Evolutionary conservation across 1,140 invertebrate genomes (phyloP).

Genomic region (Bombus cullumanus): DNA sequence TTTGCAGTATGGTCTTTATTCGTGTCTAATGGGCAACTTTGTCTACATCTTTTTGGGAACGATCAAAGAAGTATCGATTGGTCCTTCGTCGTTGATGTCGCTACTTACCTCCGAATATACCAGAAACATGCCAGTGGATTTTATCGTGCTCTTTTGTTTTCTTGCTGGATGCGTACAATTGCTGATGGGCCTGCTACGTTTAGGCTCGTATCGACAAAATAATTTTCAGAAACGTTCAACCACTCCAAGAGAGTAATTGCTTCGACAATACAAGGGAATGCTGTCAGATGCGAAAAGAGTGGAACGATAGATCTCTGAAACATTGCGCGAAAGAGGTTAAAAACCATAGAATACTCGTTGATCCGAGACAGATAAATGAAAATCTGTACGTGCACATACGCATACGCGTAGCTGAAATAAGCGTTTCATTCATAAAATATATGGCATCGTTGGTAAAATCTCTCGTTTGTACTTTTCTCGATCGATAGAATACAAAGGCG

Average conservation of each 20-base stretch:
- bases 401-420: too few species aligned
- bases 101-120: conserved; percentile 90
- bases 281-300: background rate
- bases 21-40: conserved; percentile 89
- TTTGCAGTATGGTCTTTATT: conserved; percentile 88
- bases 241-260: background rate
- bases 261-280: background rate
- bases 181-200: conserved; percentile 89
- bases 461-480: too few species aligned
- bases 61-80: conserved; percentile 95
- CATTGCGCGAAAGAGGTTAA: too few species aligned
- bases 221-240: background rate
- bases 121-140: conserved; percentile 87
- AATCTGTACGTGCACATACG: background rate
- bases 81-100: conserved; percentile 93
- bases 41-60: conserved; percentile 95
- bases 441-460: too few species aligned
- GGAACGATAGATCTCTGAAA: background rate
- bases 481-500: too few species aligned
- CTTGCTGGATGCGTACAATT: conserved; percentile 90
- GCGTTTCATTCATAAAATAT: too few species aligned
- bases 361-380: background rate
- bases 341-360: background rate
- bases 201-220: conserved; percentile 84
- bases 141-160: conserved; percentile 91